These are phyloP conservation scores for Psittacara wagleri DNA, from an alignment of 2,113 vertebrate species.

Conservation along the genomic window DNA sequence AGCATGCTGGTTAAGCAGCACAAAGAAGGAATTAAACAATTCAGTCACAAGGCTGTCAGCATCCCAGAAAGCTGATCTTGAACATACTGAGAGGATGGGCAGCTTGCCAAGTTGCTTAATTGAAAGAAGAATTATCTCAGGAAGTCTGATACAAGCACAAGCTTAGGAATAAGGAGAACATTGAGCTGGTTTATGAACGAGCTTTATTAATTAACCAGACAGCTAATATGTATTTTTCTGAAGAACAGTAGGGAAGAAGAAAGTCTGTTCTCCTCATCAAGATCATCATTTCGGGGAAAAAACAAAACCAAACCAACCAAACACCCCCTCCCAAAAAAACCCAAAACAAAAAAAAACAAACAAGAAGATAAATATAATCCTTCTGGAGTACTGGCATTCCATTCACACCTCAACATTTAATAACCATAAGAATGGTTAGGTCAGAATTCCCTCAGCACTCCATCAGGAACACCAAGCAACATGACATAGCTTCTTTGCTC, in stretches of 20 bases:
- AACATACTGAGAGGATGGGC: conserved; percentile 39
- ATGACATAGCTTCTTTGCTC: background rate
- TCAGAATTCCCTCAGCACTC: background rate
- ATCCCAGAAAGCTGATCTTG: conserved; percentile 52
- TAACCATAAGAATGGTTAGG: background rate
- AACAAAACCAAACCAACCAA: background rate
- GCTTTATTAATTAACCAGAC: conserved; percentile 41
- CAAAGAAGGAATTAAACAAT: conserved; percentile 64
- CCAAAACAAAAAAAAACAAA: too few relatives aligned
- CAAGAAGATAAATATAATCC: background rate
- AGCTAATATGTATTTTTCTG: background rate
- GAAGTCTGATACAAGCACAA: background rate
- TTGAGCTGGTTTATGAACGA: conserved; percentile 43
- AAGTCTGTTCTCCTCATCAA: conserved; percentile 2
- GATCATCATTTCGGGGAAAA: background rate
- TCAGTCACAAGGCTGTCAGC: conserved; percentile 59
- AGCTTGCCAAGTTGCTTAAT: conserved; percentile 50
- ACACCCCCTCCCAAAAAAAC: background rate
- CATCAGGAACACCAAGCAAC: background rate
- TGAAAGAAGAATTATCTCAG: conserved; percentile 64
- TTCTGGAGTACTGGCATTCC: background rate
- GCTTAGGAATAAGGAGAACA: background rate
- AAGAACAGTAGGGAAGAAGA: conserved; percentile 16
- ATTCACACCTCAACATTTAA: background rate
- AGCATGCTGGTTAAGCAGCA: conserved; percentile 30